phyloP scores from a whole-genome alignment of 2,888 invertebrate species.

The Drosophila yooni region DNA sequence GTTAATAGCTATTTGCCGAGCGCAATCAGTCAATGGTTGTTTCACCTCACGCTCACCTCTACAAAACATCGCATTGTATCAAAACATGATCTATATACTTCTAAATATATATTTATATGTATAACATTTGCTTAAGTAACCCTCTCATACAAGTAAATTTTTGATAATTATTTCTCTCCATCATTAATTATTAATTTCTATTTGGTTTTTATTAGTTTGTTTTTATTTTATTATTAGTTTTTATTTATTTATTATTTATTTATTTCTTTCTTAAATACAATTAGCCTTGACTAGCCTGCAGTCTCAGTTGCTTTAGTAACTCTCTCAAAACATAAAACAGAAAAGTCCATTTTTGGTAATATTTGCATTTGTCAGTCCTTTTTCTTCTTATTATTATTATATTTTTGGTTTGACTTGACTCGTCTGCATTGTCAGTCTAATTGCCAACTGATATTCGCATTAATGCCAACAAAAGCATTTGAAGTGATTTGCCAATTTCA shows the following conservation, averaged over 20 bases:
- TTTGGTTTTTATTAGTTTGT: neutral
- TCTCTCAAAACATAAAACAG: no score
- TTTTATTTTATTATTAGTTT: neutral
- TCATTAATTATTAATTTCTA: neutral
- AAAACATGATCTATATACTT: neutral
- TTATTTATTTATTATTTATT: neutral
- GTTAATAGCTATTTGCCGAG: slow-evolving; percentile 26
- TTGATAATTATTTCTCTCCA: neutral
- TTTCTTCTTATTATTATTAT: neutral
- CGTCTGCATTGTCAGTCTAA: neutral
- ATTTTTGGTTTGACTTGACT: neutral
- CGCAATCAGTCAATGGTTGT: slow-evolving; percentile 45
- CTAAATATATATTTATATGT: neutral
- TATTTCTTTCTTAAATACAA: neutral
- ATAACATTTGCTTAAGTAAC: neutral
- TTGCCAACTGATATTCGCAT: neutral
- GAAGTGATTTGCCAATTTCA: slow-evolving; percentile 1
- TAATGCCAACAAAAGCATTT: neutral
- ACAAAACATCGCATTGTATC: neutral
- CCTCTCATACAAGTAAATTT: neutral
- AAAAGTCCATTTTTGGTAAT: neutral
- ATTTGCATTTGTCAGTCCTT: neutral
- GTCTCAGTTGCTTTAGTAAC: no score
- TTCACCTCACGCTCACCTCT: neutral
- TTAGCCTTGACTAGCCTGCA: neutral